These are phyloP conservation scores for Gastrophryne carolinensis DNA, from an alignment of 2,797 vertebrate species.

Conservation along the genomic window DNA sequence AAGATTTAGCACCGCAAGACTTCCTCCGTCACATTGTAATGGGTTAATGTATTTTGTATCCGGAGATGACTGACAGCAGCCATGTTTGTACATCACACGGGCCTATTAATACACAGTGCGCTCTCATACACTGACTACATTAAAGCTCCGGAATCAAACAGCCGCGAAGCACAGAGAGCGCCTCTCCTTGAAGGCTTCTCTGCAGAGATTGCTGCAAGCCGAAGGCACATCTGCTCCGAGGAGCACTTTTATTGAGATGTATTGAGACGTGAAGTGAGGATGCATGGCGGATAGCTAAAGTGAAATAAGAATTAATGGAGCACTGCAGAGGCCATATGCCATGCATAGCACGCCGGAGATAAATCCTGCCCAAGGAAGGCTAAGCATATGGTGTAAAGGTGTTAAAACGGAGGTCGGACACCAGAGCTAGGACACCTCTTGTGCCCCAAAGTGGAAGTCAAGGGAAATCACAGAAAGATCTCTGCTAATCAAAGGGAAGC, in stretches of 20 bases:
- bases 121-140: slow-evolving; percentile 1
- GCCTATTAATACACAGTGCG: background rate
- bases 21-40: background rate
- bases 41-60: background rate
- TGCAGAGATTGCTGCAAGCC: background rate
- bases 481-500: no score
- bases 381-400: background rate
- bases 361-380: no score
- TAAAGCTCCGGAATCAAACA: background rate
- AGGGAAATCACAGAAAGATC: no score
- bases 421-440: no score
- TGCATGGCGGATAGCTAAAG: background rate
- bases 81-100: slow-evolving; percentile 12
- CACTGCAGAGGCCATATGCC: background rate
- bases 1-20: background rate
- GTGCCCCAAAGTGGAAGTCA: no score
- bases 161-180: background rate
- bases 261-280: background rate
- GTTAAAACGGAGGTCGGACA: no score
- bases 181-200: background rate
- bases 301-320: background rate
- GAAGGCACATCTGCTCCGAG: background rate
- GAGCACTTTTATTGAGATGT: background rate
- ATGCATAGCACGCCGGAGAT: background rate
- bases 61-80: slow-evolving; percentile 6